These are phyloP conservation scores for Sebastiscus albofasciatus DNA, from an alignment of 2,797 vertebrate species.

Conservation along the genomic window DNA sequence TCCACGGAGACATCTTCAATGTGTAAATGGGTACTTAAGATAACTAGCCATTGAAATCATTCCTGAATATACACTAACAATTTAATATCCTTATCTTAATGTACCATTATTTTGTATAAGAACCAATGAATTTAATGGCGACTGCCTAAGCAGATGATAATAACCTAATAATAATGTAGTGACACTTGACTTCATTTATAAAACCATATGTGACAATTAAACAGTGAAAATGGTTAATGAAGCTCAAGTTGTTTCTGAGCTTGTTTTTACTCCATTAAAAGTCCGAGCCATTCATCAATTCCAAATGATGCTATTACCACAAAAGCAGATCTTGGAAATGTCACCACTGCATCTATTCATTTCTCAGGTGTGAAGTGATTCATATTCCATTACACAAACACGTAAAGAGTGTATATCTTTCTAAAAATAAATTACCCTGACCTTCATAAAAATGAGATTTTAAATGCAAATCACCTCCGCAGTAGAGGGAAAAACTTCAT, in stretches of 20 bases:
- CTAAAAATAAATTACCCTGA: conserved; percentile 84
- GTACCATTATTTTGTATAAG: conserved; percentile 19
- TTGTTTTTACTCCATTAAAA: conserved; percentile 77
- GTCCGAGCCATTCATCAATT: conserved; percentile 74
- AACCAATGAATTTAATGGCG: conserved; percentile 4
- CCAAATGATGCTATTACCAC: conserved; percentile 76
- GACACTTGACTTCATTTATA: conserved; percentile 54
- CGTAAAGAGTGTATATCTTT: conserved; percentile 73
- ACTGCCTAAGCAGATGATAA: conserved; percentile 32
- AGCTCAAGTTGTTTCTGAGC: conserved; percentile 72
- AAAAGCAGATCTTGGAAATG: conserved; percentile 80
- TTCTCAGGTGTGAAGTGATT: conserved; percentile 82
- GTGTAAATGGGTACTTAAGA: background rate
- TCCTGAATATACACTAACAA: background rate
- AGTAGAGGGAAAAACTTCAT: conserved; percentile 67
- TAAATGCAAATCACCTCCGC: conserved; percentile 79
- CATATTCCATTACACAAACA: conserved; percentile 82
- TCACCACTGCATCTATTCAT: conserved; percentile 77
- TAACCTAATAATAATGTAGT: background rate
- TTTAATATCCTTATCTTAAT: conserved; percentile 17
- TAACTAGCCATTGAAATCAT: background rate
- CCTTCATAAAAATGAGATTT: conserved; percentile 84
- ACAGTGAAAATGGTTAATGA: conserved; percentile 70
- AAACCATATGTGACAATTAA: conserved; percentile 77
- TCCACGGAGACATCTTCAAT: background rate